Conservation (phyloP, 2,888 invertebrate species). For the Agrochola litura region DNA sequence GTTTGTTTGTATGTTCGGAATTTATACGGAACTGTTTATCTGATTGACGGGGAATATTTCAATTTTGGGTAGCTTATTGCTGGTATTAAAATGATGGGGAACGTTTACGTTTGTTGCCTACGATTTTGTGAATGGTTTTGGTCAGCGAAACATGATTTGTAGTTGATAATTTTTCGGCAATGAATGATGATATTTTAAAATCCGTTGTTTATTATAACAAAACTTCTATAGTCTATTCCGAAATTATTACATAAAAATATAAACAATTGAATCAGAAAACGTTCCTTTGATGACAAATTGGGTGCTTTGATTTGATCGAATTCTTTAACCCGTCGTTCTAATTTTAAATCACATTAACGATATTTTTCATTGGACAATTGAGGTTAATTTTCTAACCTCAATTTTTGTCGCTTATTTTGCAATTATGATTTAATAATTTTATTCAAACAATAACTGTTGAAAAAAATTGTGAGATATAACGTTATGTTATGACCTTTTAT, state of each 20-base stretch:
- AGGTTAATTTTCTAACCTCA: background rate
- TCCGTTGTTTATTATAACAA: background rate
- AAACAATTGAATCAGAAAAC: background rate
- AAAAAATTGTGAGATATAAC: background rate
- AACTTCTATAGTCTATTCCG: background rate
- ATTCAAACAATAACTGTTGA: background rate
- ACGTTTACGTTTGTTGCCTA: conserved; percentile 13
- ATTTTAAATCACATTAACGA: background rate
- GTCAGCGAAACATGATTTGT: background rate
- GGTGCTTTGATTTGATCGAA: background rate
- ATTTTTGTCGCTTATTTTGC: background rate
- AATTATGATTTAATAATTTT: background rate
- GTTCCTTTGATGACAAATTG: background rate
- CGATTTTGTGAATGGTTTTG: conserved; percentile 1
- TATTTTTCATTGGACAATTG: background rate
- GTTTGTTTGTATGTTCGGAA: conserved; percentile 46
- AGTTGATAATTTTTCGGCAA: background rate
- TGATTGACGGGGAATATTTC: conserved; percentile 44
- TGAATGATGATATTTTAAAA: background rate
- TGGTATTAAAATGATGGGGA: background rate
- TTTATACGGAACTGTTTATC: conserved; percentile 43
- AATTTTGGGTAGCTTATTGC: conserved; percentile 34
- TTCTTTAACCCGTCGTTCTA: background rate
- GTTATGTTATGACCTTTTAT: background rate
- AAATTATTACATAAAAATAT: background rate